A percentile compares a stretch with the other conserved stretches of the same genome.
Evolutionary conservation across 2,888 invertebrate species (phyloP).

Genomic region (Lydus trimaculatus): DNA sequence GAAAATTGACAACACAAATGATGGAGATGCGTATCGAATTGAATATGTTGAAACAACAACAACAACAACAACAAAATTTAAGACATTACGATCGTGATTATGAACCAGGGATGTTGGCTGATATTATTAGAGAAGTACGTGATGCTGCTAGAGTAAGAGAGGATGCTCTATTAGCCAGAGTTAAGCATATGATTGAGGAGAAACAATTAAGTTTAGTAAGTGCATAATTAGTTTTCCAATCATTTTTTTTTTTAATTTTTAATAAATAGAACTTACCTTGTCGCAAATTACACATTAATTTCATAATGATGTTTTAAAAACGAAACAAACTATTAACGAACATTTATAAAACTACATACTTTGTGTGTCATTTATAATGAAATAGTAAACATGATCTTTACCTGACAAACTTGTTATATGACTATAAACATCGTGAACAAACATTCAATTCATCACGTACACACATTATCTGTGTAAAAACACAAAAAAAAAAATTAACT

Average conservation of each 20-base stretch:
- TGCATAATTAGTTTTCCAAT: not conserved
- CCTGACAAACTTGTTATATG: not conserved
- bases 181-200: conserved; percentile 68
- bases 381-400: not conserved
- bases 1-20: conserved; percentile 77
- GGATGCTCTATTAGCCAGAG: conserved; percentile 71
- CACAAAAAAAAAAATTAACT: not conserved
- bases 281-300: not conserved
- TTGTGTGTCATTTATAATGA: not conserved
- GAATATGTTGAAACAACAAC: conserved; percentile 55
- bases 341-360: not conserved
- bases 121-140: conserved; percentile 75
- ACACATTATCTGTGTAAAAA: not conserved
- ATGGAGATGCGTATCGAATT: conserved; percentile 74
- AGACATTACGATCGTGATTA: conserved; percentile 62
- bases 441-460: conserved; percentile 4
- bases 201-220: conserved; percentile 61
- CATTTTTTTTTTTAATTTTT: not conserved
- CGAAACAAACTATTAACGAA: not conserved
- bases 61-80: conserved; percentile 39
- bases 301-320: not conserved
- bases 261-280: not conserved
- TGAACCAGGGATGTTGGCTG: conserved; percentile 76
- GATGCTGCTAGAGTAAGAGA: conserved; percentile 76
- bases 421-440: not conserved